Conservation (phyloP, 2,113 vertebrate species). For the Plotosus lineatus region DNA sequence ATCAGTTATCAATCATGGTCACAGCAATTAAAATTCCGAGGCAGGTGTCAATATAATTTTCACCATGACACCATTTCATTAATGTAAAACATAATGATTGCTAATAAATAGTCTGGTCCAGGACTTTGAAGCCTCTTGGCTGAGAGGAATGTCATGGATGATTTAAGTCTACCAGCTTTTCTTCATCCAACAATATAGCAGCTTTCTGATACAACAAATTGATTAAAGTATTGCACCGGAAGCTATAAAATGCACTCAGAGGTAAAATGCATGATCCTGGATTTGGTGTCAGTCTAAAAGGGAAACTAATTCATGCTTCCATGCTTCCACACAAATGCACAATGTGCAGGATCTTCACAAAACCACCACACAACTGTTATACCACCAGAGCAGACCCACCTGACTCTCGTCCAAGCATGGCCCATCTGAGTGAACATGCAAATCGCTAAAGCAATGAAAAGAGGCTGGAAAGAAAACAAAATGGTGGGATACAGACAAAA, state of each 20-base stretch:
- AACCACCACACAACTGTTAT: conserved; percentile 31
- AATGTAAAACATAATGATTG: neutral
- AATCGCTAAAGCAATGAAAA: conserved; percentile 77
- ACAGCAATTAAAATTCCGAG: neutral
- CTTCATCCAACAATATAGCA: neutral
- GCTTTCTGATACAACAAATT: neutral
- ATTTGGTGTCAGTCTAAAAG: neutral
- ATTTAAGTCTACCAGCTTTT: neutral
- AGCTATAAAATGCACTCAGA: neutral
- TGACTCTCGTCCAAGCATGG: conserved; percentile 71
- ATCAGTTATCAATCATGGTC: neutral
- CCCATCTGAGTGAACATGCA: conserved; percentile 75
- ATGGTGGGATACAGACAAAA: conserved; percentile 59
- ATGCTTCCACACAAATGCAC: conserved; percentile 8
- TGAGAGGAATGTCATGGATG: neutral
- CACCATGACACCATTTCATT: neutral
- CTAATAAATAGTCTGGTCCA: neutral
- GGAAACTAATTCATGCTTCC: neutral
- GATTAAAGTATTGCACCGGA: neutral
- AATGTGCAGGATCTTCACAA: conserved; percentile 12
- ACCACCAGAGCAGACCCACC: conserved; percentile 68
- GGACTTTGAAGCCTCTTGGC: conserved; percentile 1
- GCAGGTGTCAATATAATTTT: neutral
- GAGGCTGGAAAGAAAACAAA: conserved; percentile 76
- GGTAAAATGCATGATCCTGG: neutral